These are phyloP conservation scores for Cantharis flavilabris DNA, from an alignment of 2,888 invertebrate species.

Conservation along the genomic window DNA sequence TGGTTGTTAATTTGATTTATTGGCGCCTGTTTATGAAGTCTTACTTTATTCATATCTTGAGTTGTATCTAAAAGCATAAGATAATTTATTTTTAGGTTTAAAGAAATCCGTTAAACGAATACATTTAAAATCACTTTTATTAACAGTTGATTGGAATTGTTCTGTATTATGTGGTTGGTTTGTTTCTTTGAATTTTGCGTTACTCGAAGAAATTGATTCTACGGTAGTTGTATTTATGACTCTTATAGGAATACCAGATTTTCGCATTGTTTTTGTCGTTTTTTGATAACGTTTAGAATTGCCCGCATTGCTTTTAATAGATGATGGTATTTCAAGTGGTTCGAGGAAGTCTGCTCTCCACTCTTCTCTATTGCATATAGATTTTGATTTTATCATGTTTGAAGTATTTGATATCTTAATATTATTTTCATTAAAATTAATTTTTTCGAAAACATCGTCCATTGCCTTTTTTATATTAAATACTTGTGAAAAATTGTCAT, in stretches of 20 bases:
- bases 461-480: slow-evolving; percentile 24
- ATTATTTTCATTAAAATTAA: slow-evolving; percentile 10
- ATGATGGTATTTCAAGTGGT: slow-evolving; percentile 2
- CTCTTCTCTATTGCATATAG: not conserved
- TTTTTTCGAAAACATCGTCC: slow-evolving; percentile 28
- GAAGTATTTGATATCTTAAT: not conserved
- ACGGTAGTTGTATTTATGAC: not conserved
- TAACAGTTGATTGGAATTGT: not conserved
- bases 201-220: not conserved
- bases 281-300: not conserved
- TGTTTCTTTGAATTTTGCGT: not conserved
- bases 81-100: not conserved
- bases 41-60: not conserved
- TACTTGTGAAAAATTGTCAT: slow-evolving; percentile 3
- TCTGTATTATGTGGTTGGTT: not conserved
- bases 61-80: not conserved
- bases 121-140: not conserved
- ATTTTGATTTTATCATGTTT: not conserved
- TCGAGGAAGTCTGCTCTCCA: not conserved
- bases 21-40: slow-evolving; percentile 8
- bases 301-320: not conserved
- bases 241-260: slow-evolving; percentile 10
- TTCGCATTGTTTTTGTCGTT: not conserved
- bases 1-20: not conserved
- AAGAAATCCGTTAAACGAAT: not conserved